These are phyloP conservation scores for Plecturocebus donacophilus DNA, from an alignment of 2,113 vertebrate species.

Conservation along the genomic window DNA sequence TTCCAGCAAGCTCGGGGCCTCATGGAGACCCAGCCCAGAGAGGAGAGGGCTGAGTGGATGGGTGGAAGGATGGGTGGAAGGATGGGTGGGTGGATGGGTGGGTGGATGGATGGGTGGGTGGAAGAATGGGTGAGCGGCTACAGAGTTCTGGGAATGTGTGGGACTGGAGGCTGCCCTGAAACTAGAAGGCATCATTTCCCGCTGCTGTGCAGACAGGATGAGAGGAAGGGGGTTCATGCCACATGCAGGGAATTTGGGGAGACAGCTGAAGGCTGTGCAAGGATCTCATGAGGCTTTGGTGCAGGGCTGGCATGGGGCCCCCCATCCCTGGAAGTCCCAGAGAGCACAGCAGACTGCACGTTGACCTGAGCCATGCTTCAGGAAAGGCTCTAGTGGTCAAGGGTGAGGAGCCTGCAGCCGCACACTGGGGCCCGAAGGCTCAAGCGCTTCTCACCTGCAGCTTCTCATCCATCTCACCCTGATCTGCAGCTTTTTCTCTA, in stretches of 20 bases:
- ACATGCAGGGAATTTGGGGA: neutral
- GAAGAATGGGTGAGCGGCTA: too few species aligned
- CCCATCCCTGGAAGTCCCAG: too few species aligned
- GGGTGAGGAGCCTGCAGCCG: too few species aligned
- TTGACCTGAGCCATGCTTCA: neutral
- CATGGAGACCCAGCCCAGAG: neutral
- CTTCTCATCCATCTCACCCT: too few species aligned
- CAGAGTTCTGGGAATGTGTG: neutral
- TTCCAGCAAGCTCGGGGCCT: neutral
- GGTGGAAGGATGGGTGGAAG: too few species aligned
- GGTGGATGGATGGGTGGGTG: too few species aligned
- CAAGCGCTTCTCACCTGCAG: too few species aligned
- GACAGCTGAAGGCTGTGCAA: neutral
- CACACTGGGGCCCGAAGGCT: too few species aligned
- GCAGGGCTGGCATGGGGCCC: neutral
- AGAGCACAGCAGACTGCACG: neutral
- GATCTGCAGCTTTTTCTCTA: neutral
- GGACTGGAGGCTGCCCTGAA: neutral
- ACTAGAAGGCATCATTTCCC: neutral
- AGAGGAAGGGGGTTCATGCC: neutral
- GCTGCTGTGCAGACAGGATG: neutral
- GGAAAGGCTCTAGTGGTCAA: neutral
- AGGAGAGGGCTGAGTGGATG: too few species aligned
- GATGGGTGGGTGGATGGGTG: accelerated
- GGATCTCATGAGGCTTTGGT: neutral